Base-by-base conservation (phyloP, 2,113 vertebrate genomes). In the Sterrhoptilus dennistouni region DNA sequence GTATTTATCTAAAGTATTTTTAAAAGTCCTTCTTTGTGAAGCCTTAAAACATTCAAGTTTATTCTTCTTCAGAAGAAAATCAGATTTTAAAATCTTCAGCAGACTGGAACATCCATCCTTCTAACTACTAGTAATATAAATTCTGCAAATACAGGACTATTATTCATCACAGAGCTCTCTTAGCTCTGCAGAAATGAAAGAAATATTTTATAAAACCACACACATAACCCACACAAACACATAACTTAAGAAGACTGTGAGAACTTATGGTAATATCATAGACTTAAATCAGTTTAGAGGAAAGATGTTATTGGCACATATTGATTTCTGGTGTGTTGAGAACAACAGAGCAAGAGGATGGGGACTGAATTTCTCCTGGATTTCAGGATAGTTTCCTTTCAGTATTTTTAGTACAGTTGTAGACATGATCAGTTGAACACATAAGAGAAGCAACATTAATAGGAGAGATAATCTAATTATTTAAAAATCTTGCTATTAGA, bases 51-150 rank as follows among this genome's bases (percentile, higher is more conserved):
- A 89, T 66, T 76, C 36, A 70, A 59, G 70, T 88, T 85, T 87
- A 88, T 90, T 93, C 29, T 65, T 91, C 45, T 70, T 54, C 42
- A 63, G 63, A 90, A 88, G 63, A 45, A 94, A 95, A 93, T 74
- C 35, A 77, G 75, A 74, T 93, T 94, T 95, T 59, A 85, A 83
- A 93, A 66, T 88, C 61, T 85, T 89, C 54, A 77, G 70, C 50
- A 83, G 75, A 89, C 24, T 65, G 66, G 59, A 96, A 74, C 68
- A 94, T 92, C 38, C 56, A 90, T 86, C 59, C 66, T 84, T 84
- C 71, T 90, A 94, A 90, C 52, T 44, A 57, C 59, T 64, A 19
- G 57, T 53, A 89, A 76, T 91, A 94, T 54, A 92, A 95, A 81
- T 86, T 87, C 54, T 66, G 79, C 42, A 95, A 88, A 83, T 70